These are phyloP conservation scores for Sciurus niger DNA, from an alignment of 2,113 vertebrate genomes.

Conservation along the genomic window DNA sequence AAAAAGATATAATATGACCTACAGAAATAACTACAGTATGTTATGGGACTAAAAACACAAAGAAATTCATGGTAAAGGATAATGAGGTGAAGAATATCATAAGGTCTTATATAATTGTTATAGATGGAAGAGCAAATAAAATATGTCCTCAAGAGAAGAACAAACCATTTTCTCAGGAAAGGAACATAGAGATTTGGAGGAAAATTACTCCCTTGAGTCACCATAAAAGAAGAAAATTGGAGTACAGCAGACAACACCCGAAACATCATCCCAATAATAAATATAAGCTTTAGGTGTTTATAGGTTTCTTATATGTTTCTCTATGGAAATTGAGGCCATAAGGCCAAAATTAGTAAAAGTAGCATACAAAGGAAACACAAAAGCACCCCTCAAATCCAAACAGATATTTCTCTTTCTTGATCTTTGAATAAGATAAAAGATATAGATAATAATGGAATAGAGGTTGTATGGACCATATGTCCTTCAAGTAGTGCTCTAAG, in stretches of 20 bases:
- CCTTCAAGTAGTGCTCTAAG: background rate
- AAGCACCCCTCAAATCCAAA: background rate
- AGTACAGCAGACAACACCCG: background rate
- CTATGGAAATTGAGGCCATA: background rate
- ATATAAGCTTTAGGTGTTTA: background rate
- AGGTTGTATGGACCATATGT: background rate
- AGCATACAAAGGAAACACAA: background rate
- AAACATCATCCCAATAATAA: background rate
- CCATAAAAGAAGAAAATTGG: background rate
- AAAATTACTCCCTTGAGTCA: background rate
- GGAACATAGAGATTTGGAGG: background rate
- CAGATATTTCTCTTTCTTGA: background rate
- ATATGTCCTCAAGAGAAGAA: background rate
- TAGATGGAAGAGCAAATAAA: conserved; percentile 13
- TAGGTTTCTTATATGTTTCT: background rate
- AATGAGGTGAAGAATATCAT: background rate
- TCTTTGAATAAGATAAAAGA: background rate
- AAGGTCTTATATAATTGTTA: conserved; percentile 17
- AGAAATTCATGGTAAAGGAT: background rate
- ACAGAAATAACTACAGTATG: background rate
- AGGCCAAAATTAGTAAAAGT: background rate
- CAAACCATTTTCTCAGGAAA: conserved; percentile 29
- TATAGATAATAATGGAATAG: background rate
- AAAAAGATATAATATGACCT: background rate
- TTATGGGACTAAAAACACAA: background rate